phyloP scores from a whole-genome alignment of 2,113 vertebrate species.

The Rhinogobius similis region DNA sequence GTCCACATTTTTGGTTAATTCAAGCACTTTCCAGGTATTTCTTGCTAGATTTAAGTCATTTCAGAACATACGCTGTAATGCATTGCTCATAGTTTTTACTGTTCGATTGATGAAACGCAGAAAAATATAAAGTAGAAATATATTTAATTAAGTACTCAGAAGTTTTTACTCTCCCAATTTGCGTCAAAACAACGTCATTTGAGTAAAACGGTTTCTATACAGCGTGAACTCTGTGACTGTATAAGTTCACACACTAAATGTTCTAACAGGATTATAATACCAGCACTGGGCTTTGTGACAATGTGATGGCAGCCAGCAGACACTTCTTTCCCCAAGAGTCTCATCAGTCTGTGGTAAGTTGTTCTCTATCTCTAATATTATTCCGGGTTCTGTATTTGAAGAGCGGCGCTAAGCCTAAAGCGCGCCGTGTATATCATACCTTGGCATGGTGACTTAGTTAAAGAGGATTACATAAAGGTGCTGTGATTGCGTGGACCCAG shows the following conservation, averaged over 20 bases:
- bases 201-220: neutral
- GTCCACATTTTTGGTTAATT: too few species aligned
- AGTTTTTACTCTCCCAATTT: too few species aligned
- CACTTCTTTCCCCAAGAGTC: neutral
- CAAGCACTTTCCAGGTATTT: too few species aligned
- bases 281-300: neutral
- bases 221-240: neutral
- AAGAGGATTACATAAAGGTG: constrained; percentile 28
- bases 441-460: constrained; percentile 13
- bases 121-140: too few species aligned
- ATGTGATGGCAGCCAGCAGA: neutral
- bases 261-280: neutral
- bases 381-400: neutral
- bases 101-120: too few species aligned
- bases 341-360: neutral
- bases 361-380: constrained; percentile 1
- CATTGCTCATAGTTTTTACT: too few species aligned
- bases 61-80: too few species aligned
- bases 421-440: neutral
- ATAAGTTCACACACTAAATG: neutral
- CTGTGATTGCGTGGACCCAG: constrained; percentile 47
- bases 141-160: too few species aligned
- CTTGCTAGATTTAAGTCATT: too few species aligned
- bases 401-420: constrained; percentile 11
- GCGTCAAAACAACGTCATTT: neutral